Percentiles rank a stretch among this genome's conserved stretches.
phyloP scores from a whole-genome alignment of 2,113 vertebrate species.

The Nibea coibor region DNA sequence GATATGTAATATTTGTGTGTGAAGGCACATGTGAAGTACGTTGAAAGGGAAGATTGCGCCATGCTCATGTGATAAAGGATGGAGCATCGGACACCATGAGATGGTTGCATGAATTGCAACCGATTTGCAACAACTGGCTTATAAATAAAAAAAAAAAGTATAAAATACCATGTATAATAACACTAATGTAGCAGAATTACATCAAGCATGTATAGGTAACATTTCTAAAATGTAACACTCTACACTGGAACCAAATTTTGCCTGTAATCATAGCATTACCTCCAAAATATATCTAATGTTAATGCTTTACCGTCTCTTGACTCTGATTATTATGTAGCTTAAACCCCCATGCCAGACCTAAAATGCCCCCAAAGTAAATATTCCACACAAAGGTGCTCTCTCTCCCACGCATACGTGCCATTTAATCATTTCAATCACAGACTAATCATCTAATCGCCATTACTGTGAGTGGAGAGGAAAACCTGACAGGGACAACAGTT shows the following conservation, averaged over 20 bases:
- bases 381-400: conserved; percentile 1
- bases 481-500: conserved; percentile 45
- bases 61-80: too few relatives aligned
- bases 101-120: background rate
- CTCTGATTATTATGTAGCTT: background rate
- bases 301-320: conserved; percentile 15
- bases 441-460: conserved; percentile 62
- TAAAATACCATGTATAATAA: too few relatives aligned
- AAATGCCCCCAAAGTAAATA: background rate
- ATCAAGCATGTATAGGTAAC: too few relatives aligned
- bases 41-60: background rate
- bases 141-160: too few relatives aligned
- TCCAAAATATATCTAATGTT: background rate
- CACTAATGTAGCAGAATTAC: too few relatives aligned
- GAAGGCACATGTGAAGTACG: background rate
- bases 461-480: conserved; percentile 53
- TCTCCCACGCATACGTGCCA: background rate
- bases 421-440: conserved; percentile 71
- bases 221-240: background rate
- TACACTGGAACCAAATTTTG: background rate
- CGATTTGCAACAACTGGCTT: background rate
- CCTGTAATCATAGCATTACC: background rate
- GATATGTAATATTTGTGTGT: background rate
- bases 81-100: too few relatives aligned
- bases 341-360: background rate